A percentile compares a stretch with the other conserved stretches of the same genome.
Evolutionary conservation across 2,797 vertebrate genomes (phyloP).

Genomic region (Pangasius larnaudii): DNA sequence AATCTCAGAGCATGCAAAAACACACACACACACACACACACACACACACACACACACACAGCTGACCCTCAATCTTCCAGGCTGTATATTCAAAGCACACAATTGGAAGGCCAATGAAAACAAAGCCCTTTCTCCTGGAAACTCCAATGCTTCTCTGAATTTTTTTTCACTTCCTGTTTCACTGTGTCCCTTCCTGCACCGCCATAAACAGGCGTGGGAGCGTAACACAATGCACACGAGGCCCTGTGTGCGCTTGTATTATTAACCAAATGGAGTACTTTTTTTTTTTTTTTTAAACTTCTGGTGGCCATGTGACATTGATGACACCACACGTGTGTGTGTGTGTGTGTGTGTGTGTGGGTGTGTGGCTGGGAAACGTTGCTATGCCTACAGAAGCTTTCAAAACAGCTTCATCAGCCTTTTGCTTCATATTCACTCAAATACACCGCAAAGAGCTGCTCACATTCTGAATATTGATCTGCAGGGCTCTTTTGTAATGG

Average conservation of each 20-base stretch:
- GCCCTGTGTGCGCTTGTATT: not conserved
- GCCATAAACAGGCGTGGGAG: not conserved
- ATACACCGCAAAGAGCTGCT: constrained; percentile 60
- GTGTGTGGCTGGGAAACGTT: not conserved
- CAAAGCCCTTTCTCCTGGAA: constrained; percentile 52
- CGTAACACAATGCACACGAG: not conserved
- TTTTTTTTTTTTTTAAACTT: not conserved
- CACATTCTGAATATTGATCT: constrained; percentile 99
- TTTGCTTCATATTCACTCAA: not conserved
- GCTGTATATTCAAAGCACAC: constrained; percentile 38
- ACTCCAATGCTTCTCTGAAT: constrained; percentile 1
- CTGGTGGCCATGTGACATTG: not conserved
- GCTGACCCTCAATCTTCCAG: constrained; percentile 30
- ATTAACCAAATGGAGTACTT: not conserved
- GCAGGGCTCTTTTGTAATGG: constrained; percentile 93
- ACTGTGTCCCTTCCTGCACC: constrained; percentile 6
- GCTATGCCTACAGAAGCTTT: not conserved
- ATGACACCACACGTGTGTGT: not conserved
- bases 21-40: not conserved
- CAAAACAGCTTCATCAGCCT: not conserved
- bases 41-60: constrained; percentile 9
- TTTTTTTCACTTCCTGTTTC: constrained; percentile 41
- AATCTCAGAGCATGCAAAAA: not conserved
- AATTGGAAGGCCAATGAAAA: constrained; percentile 54
- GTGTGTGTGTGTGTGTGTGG: too few relatives aligned